Percentiles rank a stretch among this genome's conserved stretches.
phyloP scores from a whole-genome alignment of 1,140 invertebrate species.

The Matsumurasca onukii region DNA sequence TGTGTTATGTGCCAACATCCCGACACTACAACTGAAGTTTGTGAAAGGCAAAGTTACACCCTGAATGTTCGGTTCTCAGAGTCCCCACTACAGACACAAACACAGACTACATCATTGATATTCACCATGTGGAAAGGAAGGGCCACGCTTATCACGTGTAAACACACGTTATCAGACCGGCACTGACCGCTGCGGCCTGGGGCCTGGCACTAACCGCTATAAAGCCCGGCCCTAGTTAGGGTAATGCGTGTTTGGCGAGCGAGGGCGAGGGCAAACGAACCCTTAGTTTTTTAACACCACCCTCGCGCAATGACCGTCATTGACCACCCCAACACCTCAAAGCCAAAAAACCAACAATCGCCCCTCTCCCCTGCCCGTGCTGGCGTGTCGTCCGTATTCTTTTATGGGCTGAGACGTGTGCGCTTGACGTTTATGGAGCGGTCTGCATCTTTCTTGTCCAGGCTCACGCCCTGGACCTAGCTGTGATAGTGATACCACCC shows the following conservation, averaged over 20 bases:
- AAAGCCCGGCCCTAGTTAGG: slow-evolving; percentile 8
- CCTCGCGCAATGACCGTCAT: slow-evolving; percentile 36
- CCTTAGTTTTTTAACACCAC: slow-evolving; percentile 37
- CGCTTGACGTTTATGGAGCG: slow-evolving; percentile 32
- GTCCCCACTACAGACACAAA: too few relatives aligned
- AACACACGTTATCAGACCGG: too few relatives aligned
- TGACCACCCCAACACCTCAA: slow-evolving; percentile 35
- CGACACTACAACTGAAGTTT: too few relatives aligned
- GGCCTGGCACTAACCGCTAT: too few relatives aligned
- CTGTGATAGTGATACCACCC: too few relatives aligned
- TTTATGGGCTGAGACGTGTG: slow-evolving; percentile 30
- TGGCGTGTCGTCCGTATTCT: slow-evolving; percentile 30
- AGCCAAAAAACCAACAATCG: slow-evolving; percentile 36
- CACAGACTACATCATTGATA: too few relatives aligned
- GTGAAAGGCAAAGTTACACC: too few relatives aligned
- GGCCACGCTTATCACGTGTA: too few relatives aligned
- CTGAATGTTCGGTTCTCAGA: too few relatives aligned
- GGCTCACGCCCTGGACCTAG: not conserved
- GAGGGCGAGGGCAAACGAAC: slow-evolving; percentile 30
- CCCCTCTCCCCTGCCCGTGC: not conserved
- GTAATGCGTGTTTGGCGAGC: not conserved
- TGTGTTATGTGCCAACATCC: too few relatives aligned
- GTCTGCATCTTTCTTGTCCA: slow-evolving; percentile 16
- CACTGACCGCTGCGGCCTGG: too few relatives aligned
- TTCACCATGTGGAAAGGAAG: too few relatives aligned